Evolutionary conservation across 2,888 invertebrate species (phyloP), one percentile per base, ranked within the genome.

Genomic region (Physocephala rufipes): DNA sequence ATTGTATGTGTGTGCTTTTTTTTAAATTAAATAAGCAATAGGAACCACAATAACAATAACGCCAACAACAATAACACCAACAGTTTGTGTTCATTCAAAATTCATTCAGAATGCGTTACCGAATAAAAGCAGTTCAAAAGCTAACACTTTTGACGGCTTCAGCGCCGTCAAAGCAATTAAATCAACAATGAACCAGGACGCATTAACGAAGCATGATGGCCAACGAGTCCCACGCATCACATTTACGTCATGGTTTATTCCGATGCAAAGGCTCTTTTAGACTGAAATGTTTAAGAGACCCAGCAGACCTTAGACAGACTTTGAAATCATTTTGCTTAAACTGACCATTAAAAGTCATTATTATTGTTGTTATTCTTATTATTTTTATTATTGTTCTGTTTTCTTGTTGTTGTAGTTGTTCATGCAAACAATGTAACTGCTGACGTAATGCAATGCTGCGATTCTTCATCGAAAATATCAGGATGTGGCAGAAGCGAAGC

Each of bases 151-250:
- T 36, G 66, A 24, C 19, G 47, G 59, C 67, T 15, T 26, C 61
- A 47, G 26, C 45, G 47, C 30, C 19, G 49, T 26, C 24, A 26
- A 51, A 49, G 30, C 47, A 30, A 68, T 62, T 30, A 62, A 68
- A 68, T 68, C 68, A 30, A 61, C 67, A 68, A 61, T 49, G 45
- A 68, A 47, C 43, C 28, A 61, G n/a, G 62, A n/a, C 68, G 51
- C 36, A 61, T 62, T 62, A 51, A 49, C 62, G 51, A 43, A 7
- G 63, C 47, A 15, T n/a, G n/a, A n/a, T n/a, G n/a, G n/a, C 9
- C 36, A 15, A 21, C 45, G 43, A 9, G 45, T 16, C 30, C 59
- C 24, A 49, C 49, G 49, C 49, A 55, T 3, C 55, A 55, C 12
- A 15, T 24, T 26, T 58, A 28, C 55, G 21, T 7, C 28, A 26